phyloP scores from a whole-genome alignment of 2,888 invertebrate species.

The Harpalus rufipes region DNA sequence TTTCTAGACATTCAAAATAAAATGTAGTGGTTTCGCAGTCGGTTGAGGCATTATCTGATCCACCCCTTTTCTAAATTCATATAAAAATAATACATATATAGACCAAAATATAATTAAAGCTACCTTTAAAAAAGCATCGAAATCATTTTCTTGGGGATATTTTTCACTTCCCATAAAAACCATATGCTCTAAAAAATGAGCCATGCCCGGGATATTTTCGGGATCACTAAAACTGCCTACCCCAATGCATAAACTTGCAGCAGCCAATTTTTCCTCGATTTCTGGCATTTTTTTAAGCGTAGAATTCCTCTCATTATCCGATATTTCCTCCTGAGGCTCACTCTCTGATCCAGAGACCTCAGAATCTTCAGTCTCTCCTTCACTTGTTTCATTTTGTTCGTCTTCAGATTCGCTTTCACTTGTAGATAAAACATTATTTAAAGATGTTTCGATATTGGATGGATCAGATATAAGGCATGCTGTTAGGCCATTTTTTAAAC shows the following conservation, averaged over 20 bases:
- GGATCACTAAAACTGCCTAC: slow-evolving; percentile 91
- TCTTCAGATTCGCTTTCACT: slow-evolving; percentile 75
- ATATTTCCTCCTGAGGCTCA: neutral
- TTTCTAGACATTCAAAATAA: slow-evolving; percentile 92
- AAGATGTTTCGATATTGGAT: slow-evolving; percentile 68
- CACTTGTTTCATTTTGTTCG: slow-evolving; percentile 70
- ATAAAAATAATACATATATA: neutral
- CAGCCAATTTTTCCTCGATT: slow-evolving; percentile 79
- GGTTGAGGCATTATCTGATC: slow-evolving; percentile 92
- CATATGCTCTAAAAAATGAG: slow-evolving; percentile 94
- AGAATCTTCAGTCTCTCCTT: slow-evolving; percentile 70
- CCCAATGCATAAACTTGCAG: slow-evolving; percentile 86
- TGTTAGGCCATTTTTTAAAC: slow-evolving; percentile 85
- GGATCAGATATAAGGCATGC: slow-evolving; percentile 86
- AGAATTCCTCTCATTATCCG: slow-evolving; percentile 71
- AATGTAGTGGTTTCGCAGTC: slow-evolving; percentile 93
- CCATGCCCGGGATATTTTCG: slow-evolving; percentile 86
- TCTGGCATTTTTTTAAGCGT: slow-evolving; percentile 65
- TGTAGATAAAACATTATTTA: slow-evolving; percentile 78
- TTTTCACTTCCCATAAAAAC: slow-evolving; percentile 96
- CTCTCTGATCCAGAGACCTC: slow-evolving; percentile 2
- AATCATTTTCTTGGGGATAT: slow-evolving; percentile 91
- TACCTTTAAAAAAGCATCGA: slow-evolving; percentile 88
- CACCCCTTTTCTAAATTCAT: slow-evolving; percentile 86
- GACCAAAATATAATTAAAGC: neutral